Base-by-base conservation (phyloP, 35 echinoderm and acorn worm species). In the Holothuria glaberrima region DNA sequence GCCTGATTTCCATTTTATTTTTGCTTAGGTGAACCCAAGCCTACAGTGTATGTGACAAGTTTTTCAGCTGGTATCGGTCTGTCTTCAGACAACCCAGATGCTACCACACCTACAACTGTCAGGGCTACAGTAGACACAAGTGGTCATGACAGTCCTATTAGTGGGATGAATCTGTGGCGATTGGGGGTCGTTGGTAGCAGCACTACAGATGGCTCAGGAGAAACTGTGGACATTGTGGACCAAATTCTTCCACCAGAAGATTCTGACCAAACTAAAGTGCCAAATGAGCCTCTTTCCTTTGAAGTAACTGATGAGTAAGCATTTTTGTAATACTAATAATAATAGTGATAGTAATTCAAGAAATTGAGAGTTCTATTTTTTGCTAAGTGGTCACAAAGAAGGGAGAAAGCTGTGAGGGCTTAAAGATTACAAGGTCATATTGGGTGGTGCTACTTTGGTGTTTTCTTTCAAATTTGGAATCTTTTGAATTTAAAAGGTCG, bases 61-160 rank as follows among this genome's bases (percentile, higher is more conserved):
- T 83, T 48, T 33, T 16, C 28, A 17, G 19, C n/a, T 14, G 30
- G 7, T 3, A 83, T 83, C 52, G 3, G 29, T 48, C n/a, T 59
- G 24, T 45, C 48, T 19, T 25, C 79, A 58, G 79, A 83, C 50
- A 83, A 57, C 26, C 41, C 17, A 28, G 79, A 83, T 83, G 79
- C 46, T 57, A 83, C 45, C 17, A 83, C 79, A 12, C 79, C 79
- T 12, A 83, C 79, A 25, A 83, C 79, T 52, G 50, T 83, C 13
- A 48, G 52, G 21, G 50, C 79, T 24, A 83, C 22, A 4, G 18
- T 83, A 9, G 27, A 16, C 50, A 83, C 48, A 20, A 27, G 7
- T 18, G 79, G 79, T 9, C 48, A 20, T 32, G 79, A 30, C 10
- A 9, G 52, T 13, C 79, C 79, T 20, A 59, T 83, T 20, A 83